Percentiles rank a stretch among this genome's conserved stretches.
Evolutionary conservation across 23 tunicate species (phyloP).

Genomic region (Trididemnum clinides): DNA sequence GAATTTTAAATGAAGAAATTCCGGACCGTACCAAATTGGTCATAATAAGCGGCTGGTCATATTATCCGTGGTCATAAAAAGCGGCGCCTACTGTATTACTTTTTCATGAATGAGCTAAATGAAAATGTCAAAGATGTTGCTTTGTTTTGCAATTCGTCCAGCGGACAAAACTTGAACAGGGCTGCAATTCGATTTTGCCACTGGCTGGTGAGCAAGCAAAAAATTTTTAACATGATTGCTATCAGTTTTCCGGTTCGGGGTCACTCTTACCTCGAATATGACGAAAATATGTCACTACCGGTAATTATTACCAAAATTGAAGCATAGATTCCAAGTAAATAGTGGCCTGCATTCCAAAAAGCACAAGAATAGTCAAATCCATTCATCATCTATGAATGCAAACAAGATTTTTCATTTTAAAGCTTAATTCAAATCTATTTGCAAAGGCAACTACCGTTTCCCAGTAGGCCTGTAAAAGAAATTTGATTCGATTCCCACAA

Average conservation of each 20-base stretch:
- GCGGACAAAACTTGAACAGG: background rate
- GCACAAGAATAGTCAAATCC: background rate
- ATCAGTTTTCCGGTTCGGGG: constrained; percentile 2
- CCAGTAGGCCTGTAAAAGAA: background rate
- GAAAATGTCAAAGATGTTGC: background rate
- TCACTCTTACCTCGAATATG: background rate
- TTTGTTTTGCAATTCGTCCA: background rate
- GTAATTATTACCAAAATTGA: background rate
- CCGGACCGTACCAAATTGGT: too few species aligned
- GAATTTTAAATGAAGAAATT: too few species aligned
- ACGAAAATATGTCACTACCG: background rate
- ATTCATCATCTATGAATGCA: background rate
- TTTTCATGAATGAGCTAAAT: background rate
- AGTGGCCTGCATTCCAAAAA: background rate
- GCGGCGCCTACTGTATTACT: background rate
- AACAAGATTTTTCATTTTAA: background rate
- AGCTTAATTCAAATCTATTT: background rate
- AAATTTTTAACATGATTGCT: background rate
- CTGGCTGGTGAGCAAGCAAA: background rate
- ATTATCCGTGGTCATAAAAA: too few species aligned
- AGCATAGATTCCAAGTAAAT: background rate
- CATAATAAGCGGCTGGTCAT: too few species aligned
- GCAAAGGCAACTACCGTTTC: background rate
- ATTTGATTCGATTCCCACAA: background rate
- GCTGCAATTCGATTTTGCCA: background rate